Evolutionary conservation across 2,113 vertebrate species (phyloP), one percentile per base, ranked within the genome.

Genomic region (Saguinus midas): DNA sequence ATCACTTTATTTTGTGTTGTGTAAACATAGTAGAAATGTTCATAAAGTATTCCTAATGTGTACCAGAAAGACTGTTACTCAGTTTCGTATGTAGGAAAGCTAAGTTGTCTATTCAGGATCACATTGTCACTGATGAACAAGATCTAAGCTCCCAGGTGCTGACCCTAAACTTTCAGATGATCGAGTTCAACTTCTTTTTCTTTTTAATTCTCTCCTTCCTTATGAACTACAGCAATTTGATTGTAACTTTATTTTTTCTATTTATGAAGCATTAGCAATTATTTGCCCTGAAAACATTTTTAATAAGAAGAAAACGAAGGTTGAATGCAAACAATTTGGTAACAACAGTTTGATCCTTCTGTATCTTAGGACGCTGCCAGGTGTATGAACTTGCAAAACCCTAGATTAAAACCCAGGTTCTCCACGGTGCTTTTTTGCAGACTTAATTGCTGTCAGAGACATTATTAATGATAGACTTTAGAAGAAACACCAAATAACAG

Each of bases 221-320:
- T 87, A 64, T 82, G 23, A 76, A 87, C 29, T 52, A 58, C 37
- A 50, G 29, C 35, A 82, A 94, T 96, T 96, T 96, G 78, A 88
- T 81, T 73, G 21, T n/a, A 84, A 45, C 45, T 94, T 81, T 21
- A 72, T 37, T 35, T 61, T 75, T 73, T 81, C 81, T 66, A 40
- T 37, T 90, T 83, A 72, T 70, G 29, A 96, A 95, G 68, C 3
- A 58, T 70, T 85, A 35, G 66, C 48, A 48, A 35, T 66, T 35
- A 83, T 94, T 94, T 87, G 25, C 70, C 58, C 55, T 73, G 68
- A 93, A 96, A 87, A 61, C 32, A 55, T 75, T 88, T 82, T 55
- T 50, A 70, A 35, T 93, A 87, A 91, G 76, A 93, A 52, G 25
- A 91, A 93, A 75, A 76, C 16, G 32, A 37, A 89, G 52, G 10